A percentile compares a stretch with the other conserved stretches of the same genome.
Conservation (phyloP, 2,113 vertebrate genomes). For the Mola mola region DNA sequence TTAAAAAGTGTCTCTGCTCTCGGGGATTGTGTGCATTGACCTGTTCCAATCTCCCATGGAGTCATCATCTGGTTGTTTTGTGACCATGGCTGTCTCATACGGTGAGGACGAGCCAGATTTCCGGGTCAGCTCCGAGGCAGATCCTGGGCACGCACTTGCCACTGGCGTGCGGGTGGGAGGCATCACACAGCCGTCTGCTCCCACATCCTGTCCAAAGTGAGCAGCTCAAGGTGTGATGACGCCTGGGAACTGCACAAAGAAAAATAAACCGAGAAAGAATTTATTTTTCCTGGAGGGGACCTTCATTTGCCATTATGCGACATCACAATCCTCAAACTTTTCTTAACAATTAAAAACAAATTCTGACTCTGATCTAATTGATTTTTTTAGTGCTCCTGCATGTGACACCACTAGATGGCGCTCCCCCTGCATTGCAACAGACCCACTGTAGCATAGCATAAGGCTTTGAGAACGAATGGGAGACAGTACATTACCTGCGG, state of each 20-base stretch:
- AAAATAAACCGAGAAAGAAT: no score
- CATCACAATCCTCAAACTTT: no score
- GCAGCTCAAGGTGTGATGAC: not conserved
- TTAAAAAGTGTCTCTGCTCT: no score
- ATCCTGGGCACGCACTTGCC: conserved; percentile 39
- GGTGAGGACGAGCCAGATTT: conserved; percentile 50
- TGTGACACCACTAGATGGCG: conserved; percentile 51
- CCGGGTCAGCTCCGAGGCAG: conserved; percentile 29
- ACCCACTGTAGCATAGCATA: conserved; percentile 1
- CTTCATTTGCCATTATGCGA: no score
- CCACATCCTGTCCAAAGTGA: conserved; percentile 9
- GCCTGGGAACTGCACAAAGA: no score
- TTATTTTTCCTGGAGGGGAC: no score
- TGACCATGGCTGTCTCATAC: conserved; percentile 53
- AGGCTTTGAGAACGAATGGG: no score
- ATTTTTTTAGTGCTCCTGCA: not conserved
- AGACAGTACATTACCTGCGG: no score
- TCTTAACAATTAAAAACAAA: no score
- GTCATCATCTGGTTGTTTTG: conserved; percentile 67
- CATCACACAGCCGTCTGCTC: conserved; percentile 6
- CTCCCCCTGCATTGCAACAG: conserved; percentile 35
- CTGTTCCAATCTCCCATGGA: conserved; percentile 48
- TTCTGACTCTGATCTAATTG: no score
- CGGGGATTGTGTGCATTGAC: no score
- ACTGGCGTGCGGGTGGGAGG: conserved; percentile 29